A percentile compares a stretch with the other conserved stretches of the same genome.
Evolutionary conservation across 2,113 vertebrate genomes (phyloP).

Genomic region (Perca schrenkii): DNA sequence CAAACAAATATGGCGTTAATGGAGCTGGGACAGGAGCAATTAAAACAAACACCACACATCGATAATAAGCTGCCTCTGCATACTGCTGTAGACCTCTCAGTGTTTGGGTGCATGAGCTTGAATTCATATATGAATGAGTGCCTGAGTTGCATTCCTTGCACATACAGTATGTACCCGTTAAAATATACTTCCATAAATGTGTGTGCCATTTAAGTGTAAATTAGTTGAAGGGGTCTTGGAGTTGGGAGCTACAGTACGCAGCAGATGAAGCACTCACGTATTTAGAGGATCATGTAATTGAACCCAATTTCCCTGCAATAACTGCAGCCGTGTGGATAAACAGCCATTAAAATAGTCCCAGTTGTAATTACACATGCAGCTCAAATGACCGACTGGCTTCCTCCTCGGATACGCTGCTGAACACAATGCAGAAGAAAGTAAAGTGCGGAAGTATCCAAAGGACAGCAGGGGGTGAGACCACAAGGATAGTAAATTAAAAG

Average conservation of each 20-base stretch:
- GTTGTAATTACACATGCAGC: constrained; percentile 83
- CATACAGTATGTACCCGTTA: neutral
- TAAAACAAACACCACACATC: constrained; percentile 50
- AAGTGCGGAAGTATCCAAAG: neutral
- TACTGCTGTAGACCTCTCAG: constrained; percentile 10
- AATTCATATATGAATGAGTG: constrained; percentile 24
- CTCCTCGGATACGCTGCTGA: constrained; percentile 13
- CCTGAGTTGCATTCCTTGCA: constrained; percentile 7
- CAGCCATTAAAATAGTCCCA: constrained; percentile 81
- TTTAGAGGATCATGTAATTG: constrained; percentile 61
- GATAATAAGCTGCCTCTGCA: constrained; percentile 44
- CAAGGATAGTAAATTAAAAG: neutral
- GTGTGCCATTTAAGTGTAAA: constrained; percentile 23
- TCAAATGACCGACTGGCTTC: constrained; percentile 75
- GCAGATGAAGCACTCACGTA: constrained; percentile 12
- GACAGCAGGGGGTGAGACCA: neutral
- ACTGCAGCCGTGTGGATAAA: constrained; percentile 80
- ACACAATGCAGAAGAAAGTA: neutral
- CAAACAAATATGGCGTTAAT: constrained; percentile 46
- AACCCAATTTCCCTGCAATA: constrained; percentile 76
- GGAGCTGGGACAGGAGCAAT: constrained; percentile 50
- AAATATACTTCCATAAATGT: neutral
- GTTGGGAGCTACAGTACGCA: neutral
- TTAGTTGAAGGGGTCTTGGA: constrained; percentile 28
- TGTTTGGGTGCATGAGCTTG: constrained; percentile 15